phyloP scores from a whole-genome alignment of 2,113 vertebrate species.

The Triplophysa tibetana region DNA sequence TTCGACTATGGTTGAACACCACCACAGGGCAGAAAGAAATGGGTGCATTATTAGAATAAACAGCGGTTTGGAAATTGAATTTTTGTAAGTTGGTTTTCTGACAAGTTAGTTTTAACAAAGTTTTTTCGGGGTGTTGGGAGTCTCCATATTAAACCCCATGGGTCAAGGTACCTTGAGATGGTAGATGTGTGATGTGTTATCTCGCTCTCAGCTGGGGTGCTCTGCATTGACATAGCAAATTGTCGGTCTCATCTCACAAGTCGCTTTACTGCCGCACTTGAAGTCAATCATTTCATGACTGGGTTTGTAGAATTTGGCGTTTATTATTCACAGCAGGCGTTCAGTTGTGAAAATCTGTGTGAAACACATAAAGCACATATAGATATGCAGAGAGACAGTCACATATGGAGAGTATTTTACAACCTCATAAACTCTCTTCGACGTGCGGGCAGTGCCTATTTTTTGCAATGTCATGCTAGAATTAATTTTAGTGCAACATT shows the following conservation, averaged over 20 bases:
- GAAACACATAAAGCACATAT: neutral
- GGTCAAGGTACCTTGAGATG: neutral
- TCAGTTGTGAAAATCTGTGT: neutral
- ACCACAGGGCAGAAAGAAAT: neutral
- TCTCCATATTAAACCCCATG: too few species aligned
- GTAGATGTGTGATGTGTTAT: conserved; percentile 10
- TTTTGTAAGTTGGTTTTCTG: neutral
- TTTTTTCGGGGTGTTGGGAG: too few species aligned
- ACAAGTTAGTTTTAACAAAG: too few species aligned
- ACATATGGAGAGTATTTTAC: too few species aligned
- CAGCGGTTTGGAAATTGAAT: neutral
- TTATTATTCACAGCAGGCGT: conserved; percentile 7
- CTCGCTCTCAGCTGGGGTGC: conserved; percentile 19
- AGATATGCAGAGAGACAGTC: neutral
- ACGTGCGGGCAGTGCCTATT: too few species aligned
- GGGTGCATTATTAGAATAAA: conserved; percentile 9
- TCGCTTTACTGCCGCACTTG: neutral
- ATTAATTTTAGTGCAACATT: too few species aligned
- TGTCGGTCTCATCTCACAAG: conserved; percentile 27
- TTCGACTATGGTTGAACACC: conserved; percentile 15
- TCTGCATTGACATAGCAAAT: conserved; percentile 5
- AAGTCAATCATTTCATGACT: conserved; percentile 3
- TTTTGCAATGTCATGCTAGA: too few species aligned
- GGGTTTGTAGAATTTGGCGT: neutral
- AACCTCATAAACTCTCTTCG: too few species aligned